Percentiles rank a stretch among this genome's conserved stretches.
These are phyloP conservation scores for Vidua chalybeata DNA, from an alignment of 2,113 vertebrate species.

Conservation along the genomic window DNA sequence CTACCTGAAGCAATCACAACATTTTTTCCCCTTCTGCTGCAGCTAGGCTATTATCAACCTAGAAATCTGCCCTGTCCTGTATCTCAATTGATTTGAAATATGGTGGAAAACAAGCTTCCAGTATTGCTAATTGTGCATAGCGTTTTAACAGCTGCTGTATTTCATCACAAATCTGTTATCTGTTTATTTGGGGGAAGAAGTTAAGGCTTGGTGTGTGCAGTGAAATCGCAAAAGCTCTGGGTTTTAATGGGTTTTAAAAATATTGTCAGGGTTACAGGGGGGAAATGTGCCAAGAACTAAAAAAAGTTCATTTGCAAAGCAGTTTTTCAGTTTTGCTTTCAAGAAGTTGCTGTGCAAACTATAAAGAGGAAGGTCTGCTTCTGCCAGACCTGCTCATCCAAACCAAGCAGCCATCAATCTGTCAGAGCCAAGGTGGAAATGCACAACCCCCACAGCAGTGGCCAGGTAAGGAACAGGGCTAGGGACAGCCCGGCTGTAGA, in stretches of 20 bases:
- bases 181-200: background rate
- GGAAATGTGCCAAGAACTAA: background rate
- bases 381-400: background rate
- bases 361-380: background rate
- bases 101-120: background rate
- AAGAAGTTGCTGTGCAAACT: background rate
- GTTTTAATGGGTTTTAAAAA: background rate
- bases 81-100: conserved; percentile 11
- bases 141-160: background rate
- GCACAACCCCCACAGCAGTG: background rate
- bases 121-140: background rate
- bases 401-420: background rate
- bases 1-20: background rate
- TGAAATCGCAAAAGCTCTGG: background rate
- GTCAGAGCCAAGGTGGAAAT: conserved; percentile 3
- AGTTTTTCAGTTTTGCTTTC: background rate
- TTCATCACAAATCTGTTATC: conserved; percentile 19
- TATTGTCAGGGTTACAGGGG: conserved; percentile 33
- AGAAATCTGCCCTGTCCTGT: background rate
- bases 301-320: background rate
- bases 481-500: background rate
- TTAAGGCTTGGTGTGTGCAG: background rate
- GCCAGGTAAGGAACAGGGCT: background rate
- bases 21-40: background rate
- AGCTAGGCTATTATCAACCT: background rate